phyloP scores from a whole-genome alignment of 2,797 vertebrate genomes.

The Heteromormyrus szaboi region DNA sequence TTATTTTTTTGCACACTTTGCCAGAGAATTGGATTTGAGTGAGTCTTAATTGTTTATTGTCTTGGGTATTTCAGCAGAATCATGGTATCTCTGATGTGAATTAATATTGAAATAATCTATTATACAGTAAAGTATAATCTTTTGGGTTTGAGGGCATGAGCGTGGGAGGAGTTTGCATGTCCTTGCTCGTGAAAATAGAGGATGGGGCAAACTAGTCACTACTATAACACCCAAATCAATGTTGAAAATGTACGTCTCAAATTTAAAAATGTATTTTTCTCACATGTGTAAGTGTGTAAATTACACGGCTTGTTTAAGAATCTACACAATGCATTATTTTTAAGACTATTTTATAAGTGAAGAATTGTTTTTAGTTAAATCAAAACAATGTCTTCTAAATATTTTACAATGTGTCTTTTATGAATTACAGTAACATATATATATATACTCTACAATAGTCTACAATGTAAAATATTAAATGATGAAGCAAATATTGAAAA shows the following conservation, averaged over 20 bases:
- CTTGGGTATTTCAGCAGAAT: slow-evolving; percentile 59
- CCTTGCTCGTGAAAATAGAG: slow-evolving; percentile 5
- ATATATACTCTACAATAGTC: neutral
- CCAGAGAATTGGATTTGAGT: slow-evolving; percentile 62
- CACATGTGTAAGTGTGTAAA: neutral
- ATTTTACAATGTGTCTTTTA: neutral
- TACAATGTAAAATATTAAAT: neutral
- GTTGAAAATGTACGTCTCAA: neutral
- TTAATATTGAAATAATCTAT: slow-evolving; percentile 57
- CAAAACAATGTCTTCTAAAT: neutral
- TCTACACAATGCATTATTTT: neutral
- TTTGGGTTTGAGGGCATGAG: slow-evolving; percentile 47
- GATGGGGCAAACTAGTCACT: neutral
- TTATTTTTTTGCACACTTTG: slow-evolving; percentile 52
- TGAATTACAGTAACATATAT: neutral
- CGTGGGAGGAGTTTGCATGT: neutral
- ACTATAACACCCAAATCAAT: neutral
- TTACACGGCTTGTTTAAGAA: neutral
- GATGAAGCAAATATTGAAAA: neutral
- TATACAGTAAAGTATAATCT: slow-evolving; percentile 57
- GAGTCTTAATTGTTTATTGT: slow-evolving; percentile 71
- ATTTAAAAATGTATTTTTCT: neutral
- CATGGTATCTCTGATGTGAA: slow-evolving; percentile 56
- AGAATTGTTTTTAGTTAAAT: neutral
- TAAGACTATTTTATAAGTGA: neutral